Conservation (phyloP, 2,797 vertebrate species). For the Malurus leucopterus region DNA sequence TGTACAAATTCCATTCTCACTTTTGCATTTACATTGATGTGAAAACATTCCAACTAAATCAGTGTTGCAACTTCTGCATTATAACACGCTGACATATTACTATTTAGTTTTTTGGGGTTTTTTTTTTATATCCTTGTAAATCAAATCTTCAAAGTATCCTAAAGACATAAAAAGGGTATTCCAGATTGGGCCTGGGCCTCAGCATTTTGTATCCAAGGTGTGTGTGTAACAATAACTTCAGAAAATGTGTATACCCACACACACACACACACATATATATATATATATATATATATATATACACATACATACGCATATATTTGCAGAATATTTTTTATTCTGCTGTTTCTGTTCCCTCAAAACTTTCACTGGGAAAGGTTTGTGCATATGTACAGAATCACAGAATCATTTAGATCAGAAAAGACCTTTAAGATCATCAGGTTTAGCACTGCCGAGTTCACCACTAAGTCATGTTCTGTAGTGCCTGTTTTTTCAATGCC, state of each 20-base stretch:
- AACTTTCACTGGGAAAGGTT: not conserved
- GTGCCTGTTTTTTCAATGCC: not conserved
- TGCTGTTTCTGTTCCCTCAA: not conserved
- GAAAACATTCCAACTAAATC: not conserved
- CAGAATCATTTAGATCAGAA: not conserved
- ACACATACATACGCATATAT: accelerated
- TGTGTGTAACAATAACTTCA: not conserved
- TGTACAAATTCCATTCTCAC: not conserved
- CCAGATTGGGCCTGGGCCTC: not conserved
- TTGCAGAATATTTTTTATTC: not conserved
- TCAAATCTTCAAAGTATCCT: not conserved
- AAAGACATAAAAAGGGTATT: not conserved
- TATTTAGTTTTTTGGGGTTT: not conserved
- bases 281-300: accelerated
- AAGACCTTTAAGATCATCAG: not conserved
- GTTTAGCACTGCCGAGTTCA: not conserved
- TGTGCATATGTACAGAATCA: not conserved
- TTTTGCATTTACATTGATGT: not conserved
- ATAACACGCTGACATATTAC: not conserved
- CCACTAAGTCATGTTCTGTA: not conserved
- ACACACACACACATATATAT: no score
- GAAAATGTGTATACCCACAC: not conserved
- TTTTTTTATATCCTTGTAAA: not conserved
- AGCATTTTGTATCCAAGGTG: not conserved
- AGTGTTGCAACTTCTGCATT: not conserved